Evolutionary conservation across 2,113 vertebrate species (phyloP), one percentile per base, ranked within the genome.

Genomic region (Stigmatopora nigra): DNA sequence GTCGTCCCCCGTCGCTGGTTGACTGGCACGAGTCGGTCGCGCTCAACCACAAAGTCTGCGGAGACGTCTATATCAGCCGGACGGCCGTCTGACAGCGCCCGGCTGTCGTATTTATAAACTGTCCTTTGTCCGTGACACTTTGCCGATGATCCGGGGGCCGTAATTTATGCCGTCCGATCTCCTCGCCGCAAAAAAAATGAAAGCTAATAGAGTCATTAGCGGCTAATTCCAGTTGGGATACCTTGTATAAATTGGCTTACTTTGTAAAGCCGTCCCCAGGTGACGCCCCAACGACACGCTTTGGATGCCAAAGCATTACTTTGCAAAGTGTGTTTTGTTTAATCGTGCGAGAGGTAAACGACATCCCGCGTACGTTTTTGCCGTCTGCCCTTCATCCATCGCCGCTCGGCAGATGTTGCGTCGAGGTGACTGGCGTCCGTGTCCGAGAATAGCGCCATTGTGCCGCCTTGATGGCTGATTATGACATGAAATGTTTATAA

Each of bases 141-240:
- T 86, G 83, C 89, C 95, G 92, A 98, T 98, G 95, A 98, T 94
- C 91, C 88, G 91, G 38, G 91, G 38, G 89, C 88, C 91, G 89
- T 97, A 98, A 99, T 99, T 96, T 98, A 99, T 99, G 93, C 96
- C 89, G 92, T 90, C 91, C 93, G 95, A 96, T 96, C 94, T 98
- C 94, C 93, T 95, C 90, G 71, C 93, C 94, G 92, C 94, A 96
- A 97, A 98, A 96, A 97, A 98, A 98, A 97, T 95, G 93, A 98
- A 97, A 98, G 95, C 94, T 98, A 98, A 99, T 99, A 98, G 96
- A 99, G 95, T 97, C 96, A 95, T 98, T 98, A 98, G 92, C 92
- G 87, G 91, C 92, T 98, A 97, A 97, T 96, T 95, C 95, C 92
- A 92, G 92, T 90, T 92, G 91, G 82, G 86, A 88, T 87, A 87